Base-by-base conservation (phyloP, 2,797 vertebrate genomes). In the Sebastes miniatus region DNA sequence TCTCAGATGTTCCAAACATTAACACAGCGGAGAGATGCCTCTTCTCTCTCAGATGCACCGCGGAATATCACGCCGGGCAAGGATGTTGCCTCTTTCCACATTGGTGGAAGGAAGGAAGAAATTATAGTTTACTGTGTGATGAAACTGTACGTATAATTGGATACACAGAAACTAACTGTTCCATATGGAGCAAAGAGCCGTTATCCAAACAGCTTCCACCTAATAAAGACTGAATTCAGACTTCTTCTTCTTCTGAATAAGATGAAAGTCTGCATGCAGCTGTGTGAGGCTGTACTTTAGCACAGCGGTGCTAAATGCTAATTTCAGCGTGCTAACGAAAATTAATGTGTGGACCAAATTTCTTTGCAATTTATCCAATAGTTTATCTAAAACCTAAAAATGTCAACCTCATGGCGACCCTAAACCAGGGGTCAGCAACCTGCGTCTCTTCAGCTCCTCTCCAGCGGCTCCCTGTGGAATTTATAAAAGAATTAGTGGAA, bases 1-100 rank as follows among this genome's bases (percentile, higher is more conserved):
- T 82, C 88, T 89, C 76, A 79, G 62, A 89, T 88, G 76, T 84
- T 88, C 81, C 71, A 89, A 89, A 90, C 87, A 89, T 83, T 65
- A 80, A 64, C 74, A 69, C 76, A 43, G 32, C 70, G 69, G 73
- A 87, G 79, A 81, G 74, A 89, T 79, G 80, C 67, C 61, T 80
- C 56, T 65, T 25, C 25, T 74, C 65, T 77, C 78, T 68, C 50
- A 66, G 79, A 73, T 39, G 47, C 68, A 68, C 47, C 32, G 10
- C 36, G 34, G 27, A 31, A 57, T 79, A 67, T 66, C 61, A 58
- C 2, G 3, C 56, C 47, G 65, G 50, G 34, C 34, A 36, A 57
- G 29, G 22, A 29, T 36, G n/a, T 54, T 70, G 47, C 64, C 13
- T 59, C 36, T 70, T 80, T 70, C 57, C 68, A 64, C 50, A 29